Percentiles rank a stretch among this genome's conserved stretches.
Evolutionary conservation across 2,797 vertebrate genomes (phyloP).

Genomic region (Onychomys leucogaster): DNA sequence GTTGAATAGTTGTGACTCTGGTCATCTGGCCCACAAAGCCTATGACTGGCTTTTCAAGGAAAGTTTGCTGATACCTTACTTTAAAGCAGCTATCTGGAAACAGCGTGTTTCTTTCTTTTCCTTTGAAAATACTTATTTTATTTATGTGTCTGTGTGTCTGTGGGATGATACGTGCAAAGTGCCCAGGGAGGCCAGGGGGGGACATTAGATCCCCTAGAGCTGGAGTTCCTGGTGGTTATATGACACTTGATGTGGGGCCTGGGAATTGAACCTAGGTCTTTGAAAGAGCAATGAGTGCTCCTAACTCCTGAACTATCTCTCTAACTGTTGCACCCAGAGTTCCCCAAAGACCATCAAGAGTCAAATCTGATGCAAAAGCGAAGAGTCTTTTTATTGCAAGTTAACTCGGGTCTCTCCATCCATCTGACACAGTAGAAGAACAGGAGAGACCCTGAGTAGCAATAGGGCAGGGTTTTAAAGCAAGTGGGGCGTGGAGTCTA

Average conservation of each 20-base stretch:
- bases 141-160: neutral
- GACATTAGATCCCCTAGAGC: neutral
- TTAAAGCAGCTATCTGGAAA: neutral
- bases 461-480: too few relatives aligned
- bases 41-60: neutral
- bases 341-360: too few relatives aligned
- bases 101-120: neutral
- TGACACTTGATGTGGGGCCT: neutral
- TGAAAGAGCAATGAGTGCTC: neutral
- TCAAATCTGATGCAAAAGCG: too few relatives aligned
- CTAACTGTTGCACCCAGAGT: too few relatives aligned
- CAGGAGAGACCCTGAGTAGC: too few relatives aligned
- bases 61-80: neutral
- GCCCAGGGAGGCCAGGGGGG: neutral
- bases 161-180: neutral
- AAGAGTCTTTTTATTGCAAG: too few relatives aligned
- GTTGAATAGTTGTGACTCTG: neutral
- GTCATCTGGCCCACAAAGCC: neutral
- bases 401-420: too few relatives aligned
- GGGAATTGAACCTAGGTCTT: neutral
- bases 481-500: too few relatives aligned
- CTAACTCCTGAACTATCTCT: neutral
- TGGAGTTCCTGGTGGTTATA: too few relatives aligned
- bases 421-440: too few relatives aligned
- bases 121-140: neutral